These are phyloP conservation scores for Nothobranchius kuhntae DNA, from an alignment of 2,113 vertebrate species.

Conservation along the genomic window DNA sequence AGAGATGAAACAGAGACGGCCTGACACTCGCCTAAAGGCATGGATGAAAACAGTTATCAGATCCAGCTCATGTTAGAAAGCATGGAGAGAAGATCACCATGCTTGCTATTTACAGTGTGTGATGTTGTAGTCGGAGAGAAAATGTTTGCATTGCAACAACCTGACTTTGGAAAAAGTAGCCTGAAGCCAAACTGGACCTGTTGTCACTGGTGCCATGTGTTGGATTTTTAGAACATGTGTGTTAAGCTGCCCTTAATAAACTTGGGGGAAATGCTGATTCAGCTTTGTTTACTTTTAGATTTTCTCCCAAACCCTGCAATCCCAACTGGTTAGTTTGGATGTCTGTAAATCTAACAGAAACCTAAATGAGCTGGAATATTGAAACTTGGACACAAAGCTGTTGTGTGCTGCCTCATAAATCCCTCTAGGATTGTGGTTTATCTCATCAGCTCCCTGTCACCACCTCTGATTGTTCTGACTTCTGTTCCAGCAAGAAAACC, in stretches of 20 bases:
- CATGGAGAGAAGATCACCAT: slow-evolving; percentile 6
- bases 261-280: too few species aligned
- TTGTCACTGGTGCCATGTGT: slow-evolving; percentile 18
- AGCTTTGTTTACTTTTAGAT: background rate
- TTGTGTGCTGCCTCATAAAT: slow-evolving; percentile 10
- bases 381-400: slow-evolving; percentile 6
- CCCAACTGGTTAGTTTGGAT: background rate
- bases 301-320: background rate
- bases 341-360: background rate
- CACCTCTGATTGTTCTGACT: slow-evolving; percentile 4
- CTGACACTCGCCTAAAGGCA: slow-evolving; percentile 3
- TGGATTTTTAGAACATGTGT: slow-evolving; percentile 39
- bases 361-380: slow-evolving; percentile 13
- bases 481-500: slow-evolving; percentile 33
- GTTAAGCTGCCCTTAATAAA: slow-evolving; percentile 5
- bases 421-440: slow-evolving; percentile 3
- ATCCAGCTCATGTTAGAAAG: slow-evolving; percentile 8
- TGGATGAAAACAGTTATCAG: slow-evolving; percentile 16
- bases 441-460: slow-evolving; percentile 28
- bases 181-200: slow-evolving; percentile 13
- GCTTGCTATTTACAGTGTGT: background rate
- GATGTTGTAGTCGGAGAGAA: slow-evolving; percentile 3
- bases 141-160: slow-evolving; percentile 15
- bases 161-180: slow-evolving; percentile 23
- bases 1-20: slow-evolving; percentile 1